These are phyloP conservation scores for Tor tambroides DNA, from an alignment of 2,113 vertebrate genomes.

Conservation along the genomic window DNA sequence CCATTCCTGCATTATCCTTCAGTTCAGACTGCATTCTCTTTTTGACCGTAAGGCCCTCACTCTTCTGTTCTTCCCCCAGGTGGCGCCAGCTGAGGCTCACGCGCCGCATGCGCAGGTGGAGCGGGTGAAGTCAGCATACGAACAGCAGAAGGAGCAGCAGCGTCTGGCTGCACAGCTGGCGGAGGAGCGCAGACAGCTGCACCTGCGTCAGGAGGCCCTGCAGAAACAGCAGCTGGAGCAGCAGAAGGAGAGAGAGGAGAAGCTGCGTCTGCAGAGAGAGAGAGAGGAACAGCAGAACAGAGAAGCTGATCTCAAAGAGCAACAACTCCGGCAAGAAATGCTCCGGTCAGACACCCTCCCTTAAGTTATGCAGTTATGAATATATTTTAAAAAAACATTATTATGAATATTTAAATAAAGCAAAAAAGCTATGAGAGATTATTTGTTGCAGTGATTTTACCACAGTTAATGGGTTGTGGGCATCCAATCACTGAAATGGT, in stretches of 20 bases:
- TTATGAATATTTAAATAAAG: neutral
- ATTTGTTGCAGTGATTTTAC: neutral
- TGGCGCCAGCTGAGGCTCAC: neutral
- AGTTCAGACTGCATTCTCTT: neutral
- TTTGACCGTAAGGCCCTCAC: neutral
- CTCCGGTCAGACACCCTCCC: slow-evolving; percentile 65
- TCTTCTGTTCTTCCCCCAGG: slow-evolving; percentile 1
- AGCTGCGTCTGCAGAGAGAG: slow-evolving; percentile 75
- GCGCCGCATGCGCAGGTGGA: slow-evolving; percentile 53
- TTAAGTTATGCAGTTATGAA: neutral
- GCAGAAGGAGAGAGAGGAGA: slow-evolving; percentile 79
- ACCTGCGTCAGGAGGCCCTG: slow-evolving; percentile 75
- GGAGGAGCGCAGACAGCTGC: slow-evolving; percentile 78
- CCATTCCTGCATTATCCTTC: neutral
- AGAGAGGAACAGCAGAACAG: slow-evolving; percentile 76
- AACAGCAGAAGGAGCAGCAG: slow-evolving; percentile 90
- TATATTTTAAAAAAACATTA: neutral
- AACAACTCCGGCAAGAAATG: slow-evolving; percentile 68
- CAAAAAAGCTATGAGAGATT: neutral
- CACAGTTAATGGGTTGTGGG: neutral
- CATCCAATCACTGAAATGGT: neutral
- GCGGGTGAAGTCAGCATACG: slow-evolving; percentile 72
- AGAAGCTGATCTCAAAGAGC: slow-evolving; percentile 75
- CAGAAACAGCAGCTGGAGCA: slow-evolving; percentile 79
- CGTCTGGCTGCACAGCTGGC: slow-evolving; percentile 76